Evolutionary conservation across 2,888 invertebrate species (phyloP), one percentile per base, ranked within the genome.

Genomic region (Formica aserva): DNA sequence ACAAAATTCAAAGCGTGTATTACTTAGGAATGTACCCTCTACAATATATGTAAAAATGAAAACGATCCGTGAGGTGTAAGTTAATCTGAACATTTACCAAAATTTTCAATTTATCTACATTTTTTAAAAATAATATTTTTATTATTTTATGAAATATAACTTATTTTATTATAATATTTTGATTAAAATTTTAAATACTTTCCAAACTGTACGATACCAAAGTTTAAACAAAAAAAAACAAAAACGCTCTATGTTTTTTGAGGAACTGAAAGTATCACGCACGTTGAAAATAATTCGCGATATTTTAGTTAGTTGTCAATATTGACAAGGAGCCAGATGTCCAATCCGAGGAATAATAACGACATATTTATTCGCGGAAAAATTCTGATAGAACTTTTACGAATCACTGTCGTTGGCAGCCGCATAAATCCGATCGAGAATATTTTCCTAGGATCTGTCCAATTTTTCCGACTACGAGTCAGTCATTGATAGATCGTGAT

Each of bases 321-420:
- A 67, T 41, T 18, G 48, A 45, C 26, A 18, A 13, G 74, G 8
- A 15, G n/a, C 15, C 8, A 32, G 60, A 18, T 74, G 57, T n/a
- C 29, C 52, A 26, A 5, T 38, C 22, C 4, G 5, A 55, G 22
- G 22, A 57, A n/a, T 41, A 32, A 67, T 55, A 66, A 22, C 41
- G 55, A n/a, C 66, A 29, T 55, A 29, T 55, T 67, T 57, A 38
- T n/a, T 57, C 57, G 38, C 32, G 71, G 32, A 13, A 15, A 67
- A 77, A 77, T 77, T 57, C 57, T 66, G 15, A 55, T 29, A 15
- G 15, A n/a, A 77, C 57, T 77, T 66, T 52, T n/a, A 57, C 67
- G 67, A 77, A 38, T 66, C 66, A 57, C 55, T 67, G 77, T 77
- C 66, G 55, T n/a, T 66, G 41, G 41, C 77, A 77, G 55, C 52